Base-by-base conservation (phyloP, 2,113 vertebrate species). In the Rattus norvegicus region DNA sequence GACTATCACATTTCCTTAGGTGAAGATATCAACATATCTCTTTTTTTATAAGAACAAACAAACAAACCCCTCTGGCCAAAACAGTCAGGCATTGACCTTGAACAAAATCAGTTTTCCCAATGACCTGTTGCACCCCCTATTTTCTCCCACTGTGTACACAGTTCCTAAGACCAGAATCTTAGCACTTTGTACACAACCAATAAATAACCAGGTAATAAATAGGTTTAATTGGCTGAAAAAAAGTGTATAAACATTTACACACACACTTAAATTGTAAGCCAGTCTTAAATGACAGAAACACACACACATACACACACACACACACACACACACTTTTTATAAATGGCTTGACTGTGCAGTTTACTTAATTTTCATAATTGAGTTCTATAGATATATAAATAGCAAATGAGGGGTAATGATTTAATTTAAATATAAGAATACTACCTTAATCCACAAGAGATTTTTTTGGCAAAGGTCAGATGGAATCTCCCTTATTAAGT, bases 331-430 rank as follows among this genome's bases (percentile, higher is more conserved):
- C 1, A 47, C 83, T 54, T 79, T 49, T 39, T 2, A 65, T 4
- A 95, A 85, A 92, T 73, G 69, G 13, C 81, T 90, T 89, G 75
- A 88, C 33, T 90, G 56, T 30, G 83, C 61, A 81, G 75, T 61
- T 93, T 91, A 39, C 47, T 86, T 92, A 75, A 87, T 94, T 98
- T 96, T 93, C 83, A 85, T 63, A 69, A 92, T 1, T 92, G 49
- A 90, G 91, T 59, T 47, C 69, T 11, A 59, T 0, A 92, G 49
- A 4, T 33, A 80, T 85, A 92, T 49, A 95, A 90, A 83, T 85
- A 59, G 22, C 65, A 95, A 90, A 2, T 43, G 11, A 88, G 49
- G 63, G 16, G 26, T n/a, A 86, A 11, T 67, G 63, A 6, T 3
- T 88, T 92, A 30, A 30, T 36, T 93, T 83, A 95, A 97, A 90